These are phyloP conservation scores for Condylostylus longicornis DNA, from an alignment of 1,140 invertebrate species.

Conservation along the genomic window DNA sequence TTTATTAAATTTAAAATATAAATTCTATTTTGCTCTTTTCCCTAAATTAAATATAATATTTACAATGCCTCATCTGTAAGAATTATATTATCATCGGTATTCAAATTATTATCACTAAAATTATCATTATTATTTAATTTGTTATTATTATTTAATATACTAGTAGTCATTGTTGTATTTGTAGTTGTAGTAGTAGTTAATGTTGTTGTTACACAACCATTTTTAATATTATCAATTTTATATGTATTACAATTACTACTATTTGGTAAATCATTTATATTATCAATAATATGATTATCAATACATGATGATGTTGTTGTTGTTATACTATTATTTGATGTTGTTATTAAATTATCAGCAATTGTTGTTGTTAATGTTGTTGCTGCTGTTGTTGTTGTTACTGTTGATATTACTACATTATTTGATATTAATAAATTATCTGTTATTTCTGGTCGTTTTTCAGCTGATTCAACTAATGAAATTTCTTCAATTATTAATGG, in stretches of 20 bases:
- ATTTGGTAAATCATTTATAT: not conserved
- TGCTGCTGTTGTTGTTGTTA: constrained; percentile 1
- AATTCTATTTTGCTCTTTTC: too few species aligned
- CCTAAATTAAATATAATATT: too few species aligned
- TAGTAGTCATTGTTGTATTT: constrained; percentile 8
- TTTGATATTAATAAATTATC: constrained; percentile 21
- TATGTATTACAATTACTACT: constrained; percentile 10
- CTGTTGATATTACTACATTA: constrained; percentile 9
- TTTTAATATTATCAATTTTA: too few species aligned
- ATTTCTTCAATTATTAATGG: not conserved
- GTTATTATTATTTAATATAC: too few species aligned
- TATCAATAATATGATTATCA: constrained; percentile 4
- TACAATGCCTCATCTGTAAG: too few species aligned
- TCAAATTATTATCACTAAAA: too few species aligned
- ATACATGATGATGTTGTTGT: constrained; percentile 3
- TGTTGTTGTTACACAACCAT: too few species aligned
- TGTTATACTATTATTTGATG: constrained; percentile 2
- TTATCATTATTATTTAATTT: too few species aligned
- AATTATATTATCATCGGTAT: too few species aligned
- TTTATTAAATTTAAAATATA: too few species aligned
- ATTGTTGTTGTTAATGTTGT: constrained; percentile 2
- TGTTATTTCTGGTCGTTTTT: constrained; percentile 1
- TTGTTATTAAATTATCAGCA: not conserved
- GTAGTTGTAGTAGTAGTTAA: too few species aligned
- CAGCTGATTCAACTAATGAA: not conserved